These are phyloP conservation scores for Poecilia wingei DNA, from an alignment of 2,797 vertebrate genomes.

Conservation along the genomic window DNA sequence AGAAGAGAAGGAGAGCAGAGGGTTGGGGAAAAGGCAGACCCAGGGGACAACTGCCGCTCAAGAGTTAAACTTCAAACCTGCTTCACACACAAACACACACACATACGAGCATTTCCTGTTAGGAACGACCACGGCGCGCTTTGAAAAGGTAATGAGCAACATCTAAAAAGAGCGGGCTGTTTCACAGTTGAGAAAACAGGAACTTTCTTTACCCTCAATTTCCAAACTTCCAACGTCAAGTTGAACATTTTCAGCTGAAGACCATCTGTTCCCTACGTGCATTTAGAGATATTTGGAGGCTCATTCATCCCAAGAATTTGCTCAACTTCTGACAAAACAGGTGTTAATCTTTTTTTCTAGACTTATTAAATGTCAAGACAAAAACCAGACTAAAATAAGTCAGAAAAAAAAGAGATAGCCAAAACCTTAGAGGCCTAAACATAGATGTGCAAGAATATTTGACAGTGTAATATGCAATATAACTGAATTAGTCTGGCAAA, in stretches of 20 bases:
- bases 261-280: slow-evolving; percentile 47
- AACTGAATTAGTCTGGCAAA: not conserved
- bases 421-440: not conserved
- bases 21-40: slow-evolving; percentile 38
- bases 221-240: not conserved
- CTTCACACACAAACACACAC: slow-evolving; percentile 28
- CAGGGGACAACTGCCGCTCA: slow-evolving; percentile 48
- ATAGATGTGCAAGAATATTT: not conserved
- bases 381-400: slow-evolving; percentile 33
- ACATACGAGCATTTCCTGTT: slow-evolving; percentile 55
- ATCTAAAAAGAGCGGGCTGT: slow-evolving; percentile 53
- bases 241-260: not conserved
- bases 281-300: slow-evolving; percentile 50
- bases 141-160: slow-evolving; percentile 63
- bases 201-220: not conserved
- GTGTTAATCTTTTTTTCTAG: slow-evolving; percentile 42
- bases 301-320: not conserved
- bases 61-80: slow-evolving; percentile 78
- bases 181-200: slow-evolving; percentile 57
- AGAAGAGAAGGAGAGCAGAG: slow-evolving; percentile 12
- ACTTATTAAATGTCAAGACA: slow-evolving; percentile 45
- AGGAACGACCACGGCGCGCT: slow-evolving; percentile 27
- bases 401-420: not conserved
- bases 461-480: not conserved
- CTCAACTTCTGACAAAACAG: slow-evolving; percentile 62